Percentiles rank a stretch among this genome's conserved stretches.
These are phyloP conservation scores for Acanthiza pusilla DNA, from an alignment of 2,797 vertebrate species.

Conservation along the genomic window DNA sequence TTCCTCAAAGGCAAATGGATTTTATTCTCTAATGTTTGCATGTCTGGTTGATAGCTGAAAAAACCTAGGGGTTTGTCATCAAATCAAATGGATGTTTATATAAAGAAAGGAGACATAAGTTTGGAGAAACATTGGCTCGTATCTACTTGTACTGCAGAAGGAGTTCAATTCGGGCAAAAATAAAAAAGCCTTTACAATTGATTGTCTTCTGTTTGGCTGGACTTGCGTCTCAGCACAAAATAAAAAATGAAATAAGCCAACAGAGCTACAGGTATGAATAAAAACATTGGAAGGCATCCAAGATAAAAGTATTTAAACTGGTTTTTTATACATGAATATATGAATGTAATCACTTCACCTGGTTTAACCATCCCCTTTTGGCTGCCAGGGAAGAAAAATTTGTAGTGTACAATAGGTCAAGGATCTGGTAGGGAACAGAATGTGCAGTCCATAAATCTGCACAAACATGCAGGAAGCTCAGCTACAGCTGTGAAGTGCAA, in stretches of 20 bases:
- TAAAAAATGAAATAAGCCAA: not conserved
- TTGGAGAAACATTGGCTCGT: not conserved
- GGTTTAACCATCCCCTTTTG: constrained; percentile 14
- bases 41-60: not conserved
- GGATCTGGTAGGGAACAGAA: constrained; percentile 26
- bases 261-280: not conserved
- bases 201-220: not conserved
- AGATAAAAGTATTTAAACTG: not conserved
- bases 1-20: not conserved
- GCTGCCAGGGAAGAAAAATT: constrained; percentile 12
- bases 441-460: constrained; percentile 39
- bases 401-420: constrained; percentile 11
- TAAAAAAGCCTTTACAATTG: not conserved
- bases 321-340: not conserved
- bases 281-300: not conserved
- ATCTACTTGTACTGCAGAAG: not conserved
- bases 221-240: not conserved
- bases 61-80: not conserved
- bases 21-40: not conserved
- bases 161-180: not conserved
- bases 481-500: not conserved
- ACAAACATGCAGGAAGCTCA: not conserved
- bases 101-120: not conserved
- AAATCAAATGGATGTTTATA: not conserved
- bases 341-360: not conserved